Evolutionary conservation across 2,113 vertebrate genomes (phyloP).

Genomic region (Xyliphius kryptos): DNA sequence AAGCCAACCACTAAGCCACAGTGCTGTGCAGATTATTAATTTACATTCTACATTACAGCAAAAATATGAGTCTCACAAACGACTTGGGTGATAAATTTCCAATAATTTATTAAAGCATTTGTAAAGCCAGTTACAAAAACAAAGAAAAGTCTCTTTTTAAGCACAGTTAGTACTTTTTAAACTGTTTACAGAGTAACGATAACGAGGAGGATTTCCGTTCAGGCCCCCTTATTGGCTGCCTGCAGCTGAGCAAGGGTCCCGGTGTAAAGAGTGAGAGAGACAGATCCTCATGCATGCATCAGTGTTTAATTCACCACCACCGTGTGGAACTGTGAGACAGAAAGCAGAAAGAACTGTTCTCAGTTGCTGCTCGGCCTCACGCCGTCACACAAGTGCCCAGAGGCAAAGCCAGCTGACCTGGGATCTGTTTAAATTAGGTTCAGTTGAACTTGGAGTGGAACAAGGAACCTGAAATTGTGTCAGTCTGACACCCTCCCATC

Average conservation of each 20-base stretch:
- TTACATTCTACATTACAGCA: background rate
- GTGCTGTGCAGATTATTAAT: too few relatives aligned
- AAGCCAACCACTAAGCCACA: background rate
- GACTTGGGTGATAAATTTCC: constrained; percentile 41
- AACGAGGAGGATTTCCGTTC: constrained; percentile 56
- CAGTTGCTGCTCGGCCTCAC: too few relatives aligned
- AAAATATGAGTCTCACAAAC: constrained; percentile 6
- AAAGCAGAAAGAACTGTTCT: too few relatives aligned
- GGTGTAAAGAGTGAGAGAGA: constrained; percentile 52
- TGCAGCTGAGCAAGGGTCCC: constrained; percentile 76
- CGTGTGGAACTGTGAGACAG: too few relatives aligned
- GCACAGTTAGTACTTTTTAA: constrained; percentile 58
- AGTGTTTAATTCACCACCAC: constrained; percentile 15
- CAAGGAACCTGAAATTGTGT: background rate
- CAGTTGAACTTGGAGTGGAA: constrained; percentile 9
- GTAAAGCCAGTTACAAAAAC: constrained; percentile 87
- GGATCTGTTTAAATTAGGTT: background rate
- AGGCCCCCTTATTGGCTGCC: constrained; percentile 78
- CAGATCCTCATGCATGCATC: constrained; percentile 53
- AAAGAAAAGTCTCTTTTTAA: constrained; percentile 65
- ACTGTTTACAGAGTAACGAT: constrained; percentile 48
- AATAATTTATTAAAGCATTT: constrained; percentile 86
- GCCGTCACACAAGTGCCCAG: constrained; percentile 5
- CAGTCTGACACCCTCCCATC: background rate
- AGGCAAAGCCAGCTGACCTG: constrained; percentile 2